Conservation (phyloP, 23 tunicate genomes). For the Aplidium turbinatum region DNA sequence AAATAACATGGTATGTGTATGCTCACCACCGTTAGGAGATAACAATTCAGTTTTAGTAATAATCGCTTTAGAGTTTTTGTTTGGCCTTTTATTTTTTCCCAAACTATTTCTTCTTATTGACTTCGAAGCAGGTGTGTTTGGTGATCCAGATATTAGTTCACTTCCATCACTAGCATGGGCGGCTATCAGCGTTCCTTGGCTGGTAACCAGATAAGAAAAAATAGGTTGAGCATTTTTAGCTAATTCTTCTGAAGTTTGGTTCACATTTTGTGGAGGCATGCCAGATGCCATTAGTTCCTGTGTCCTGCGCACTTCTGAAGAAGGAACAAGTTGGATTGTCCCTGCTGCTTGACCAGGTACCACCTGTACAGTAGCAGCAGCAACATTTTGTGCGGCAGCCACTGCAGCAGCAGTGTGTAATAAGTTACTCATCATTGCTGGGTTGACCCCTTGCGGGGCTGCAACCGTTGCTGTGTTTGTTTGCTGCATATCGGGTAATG, state of each 20-base stretch:
- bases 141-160: constrained; percentile 52
- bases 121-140: not conserved
- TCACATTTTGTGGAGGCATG: constrained; percentile 72
- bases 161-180: constrained; percentile 96
- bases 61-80: not conserved
- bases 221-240: constrained; percentile 59
- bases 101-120: no score
- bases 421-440: constrained; percentile 91
- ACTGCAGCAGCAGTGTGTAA: constrained; percentile 98
- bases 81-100: no score
- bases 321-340: constrained; percentile 87
- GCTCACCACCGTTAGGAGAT: not conserved
- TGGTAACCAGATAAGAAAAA: constrained; percentile 86
- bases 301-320: constrained; percentile 81
- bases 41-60: not conserved
- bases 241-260: constrained; percentile 58
- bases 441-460: constrained; percentile 98
- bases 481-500: constrained; percentile 28
- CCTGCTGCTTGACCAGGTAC: constrained; percentile 95
- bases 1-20: no score
- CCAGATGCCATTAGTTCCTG: constrained; percentile 93
- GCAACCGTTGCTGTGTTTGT: constrained; percentile 94
- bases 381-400: constrained; percentile 91
- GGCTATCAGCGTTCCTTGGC: constrained; percentile 89
- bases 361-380: constrained; percentile 95